A percentile compares a stretch with the other conserved stretches of the same genome.
phyloP scores from a whole-genome alignment of 2,113 vertebrate species.

The Prionailurus viverrinus region DNA sequence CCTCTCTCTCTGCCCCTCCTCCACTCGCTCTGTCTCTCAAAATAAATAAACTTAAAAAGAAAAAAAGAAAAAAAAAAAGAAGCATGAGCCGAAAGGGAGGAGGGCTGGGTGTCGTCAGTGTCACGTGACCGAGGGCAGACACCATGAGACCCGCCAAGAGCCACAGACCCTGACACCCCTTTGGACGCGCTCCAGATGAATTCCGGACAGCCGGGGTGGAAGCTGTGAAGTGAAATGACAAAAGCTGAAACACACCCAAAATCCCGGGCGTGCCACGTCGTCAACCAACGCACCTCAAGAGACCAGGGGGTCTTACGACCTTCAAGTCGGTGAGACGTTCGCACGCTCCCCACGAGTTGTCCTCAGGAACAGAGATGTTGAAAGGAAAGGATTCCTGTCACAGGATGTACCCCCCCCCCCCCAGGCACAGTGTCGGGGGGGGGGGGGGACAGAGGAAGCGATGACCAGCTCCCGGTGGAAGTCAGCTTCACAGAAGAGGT shows the following conservation, averaged over 20 bases:
- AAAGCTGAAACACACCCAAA: neutral
- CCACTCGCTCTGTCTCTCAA: too few relatives aligned
- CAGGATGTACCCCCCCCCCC: too few relatives aligned
- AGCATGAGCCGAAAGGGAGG: too few relatives aligned
- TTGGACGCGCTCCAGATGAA: neutral
- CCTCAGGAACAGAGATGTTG: neutral
- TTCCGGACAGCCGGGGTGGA: neutral
- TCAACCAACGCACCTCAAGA: accelerated
- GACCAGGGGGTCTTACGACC: accelerated
- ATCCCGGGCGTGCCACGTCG: neutral
- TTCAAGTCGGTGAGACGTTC: too few relatives aligned
- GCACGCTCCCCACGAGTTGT: neutral
- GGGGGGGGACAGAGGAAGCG: neutral
- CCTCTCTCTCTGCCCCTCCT: too few relatives aligned
- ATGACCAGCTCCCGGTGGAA: neutral
- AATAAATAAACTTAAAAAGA: too few relatives aligned
- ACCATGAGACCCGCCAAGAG: too few relatives aligned
- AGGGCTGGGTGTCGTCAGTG: accelerated
- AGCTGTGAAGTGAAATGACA: neutral
- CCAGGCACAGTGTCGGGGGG: neutral
- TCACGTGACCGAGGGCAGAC: accelerated
- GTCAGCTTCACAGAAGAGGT: neutral
- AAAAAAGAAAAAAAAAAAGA: too few relatives aligned
- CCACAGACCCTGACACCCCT: accelerated
- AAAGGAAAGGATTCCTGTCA: neutral